phyloP scores from a whole-genome alignment of 2,113 vertebrate species.

The Barnardius zonarius region DNA sequence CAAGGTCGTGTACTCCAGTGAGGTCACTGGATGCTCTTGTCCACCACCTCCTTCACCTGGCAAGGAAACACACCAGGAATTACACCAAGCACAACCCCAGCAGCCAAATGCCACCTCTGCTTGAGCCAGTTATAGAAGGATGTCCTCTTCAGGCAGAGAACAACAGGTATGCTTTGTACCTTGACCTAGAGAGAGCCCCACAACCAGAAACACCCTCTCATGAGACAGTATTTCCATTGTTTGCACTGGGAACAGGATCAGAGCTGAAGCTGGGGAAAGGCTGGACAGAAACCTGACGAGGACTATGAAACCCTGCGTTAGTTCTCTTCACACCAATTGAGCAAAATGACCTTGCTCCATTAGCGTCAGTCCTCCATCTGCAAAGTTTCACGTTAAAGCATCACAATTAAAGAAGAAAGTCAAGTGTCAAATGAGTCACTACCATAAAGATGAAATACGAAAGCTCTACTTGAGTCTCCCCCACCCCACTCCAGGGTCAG shows the following conservation, averaged over 20 bases:
- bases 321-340: neutral
- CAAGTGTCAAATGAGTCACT: constrained; percentile 34
- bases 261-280: neutral
- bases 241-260: neutral
- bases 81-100: neutral
- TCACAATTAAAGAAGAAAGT: neutral
- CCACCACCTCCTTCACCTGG: neutral
- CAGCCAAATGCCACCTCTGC: neutral
- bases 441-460: constrained; percentile 11
- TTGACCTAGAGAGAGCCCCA: neutral
- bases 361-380: neutral
- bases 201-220: neutral
- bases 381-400: neutral
- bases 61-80: neutral
- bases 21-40: neutral
- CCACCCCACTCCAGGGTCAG: neutral
- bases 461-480: neutral
- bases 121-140: neutral
- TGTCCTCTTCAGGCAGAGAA: neutral
- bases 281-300: neutral
- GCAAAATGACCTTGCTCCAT: neutral
- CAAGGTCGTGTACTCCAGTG: neutral
- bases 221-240: neutral
- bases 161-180: neutral
- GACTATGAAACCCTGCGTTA: neutral